Base-by-base conservation (phyloP, 1,140 invertebrate genomes). In the Bacillus rossius region DNA sequence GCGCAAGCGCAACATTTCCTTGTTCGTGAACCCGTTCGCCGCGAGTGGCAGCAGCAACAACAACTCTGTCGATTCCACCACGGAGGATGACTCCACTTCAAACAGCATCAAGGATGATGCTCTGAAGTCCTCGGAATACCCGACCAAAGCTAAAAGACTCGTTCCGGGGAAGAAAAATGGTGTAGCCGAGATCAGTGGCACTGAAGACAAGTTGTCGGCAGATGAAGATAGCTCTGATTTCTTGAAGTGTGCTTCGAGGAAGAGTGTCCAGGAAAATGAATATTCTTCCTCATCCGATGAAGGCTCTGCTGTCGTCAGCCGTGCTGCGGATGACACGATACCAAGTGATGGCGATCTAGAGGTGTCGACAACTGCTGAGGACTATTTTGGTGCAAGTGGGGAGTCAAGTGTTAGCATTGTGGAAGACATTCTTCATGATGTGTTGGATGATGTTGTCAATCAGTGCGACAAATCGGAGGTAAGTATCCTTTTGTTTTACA, bases 361-460 rank as follows among this genome's bases (percentile, higher is more conserved):
- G 49, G 69, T 77, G 2, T 82, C 81, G 3, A 75, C 80, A 20
- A 71, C 79, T 0, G 81, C 82, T 1, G 82, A 84, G 56, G 82
- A 84, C 53, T 83, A 81, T 59, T 84, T 84, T 50, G 74, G 69
- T 8, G 40, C 61, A 25, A 56, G 17, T 19, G 59, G 40, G 40
- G 74, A 78, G 48, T 73, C 67, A 49, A 67, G 69, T 7, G 54
- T 67, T 14, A 74, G 72, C 29, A 70, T 83, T 17, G 80, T 81
- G 4, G 76, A 80, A 49, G 75, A 78, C 13, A 76, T 85, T 38
- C 57, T 85, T 0, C 77, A 81, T 22, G 79, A 84, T 16, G 69
- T 85, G 0, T 63, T 84, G 1, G 75, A 81, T 59, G 72, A 67
- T 49, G 80, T 80, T 5, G 68, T 58, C n/a, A 45, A 20, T 13